phyloP scores from a whole-genome alignment of 2,888 invertebrate species.

The Patella ulyssiponensis region DNA sequence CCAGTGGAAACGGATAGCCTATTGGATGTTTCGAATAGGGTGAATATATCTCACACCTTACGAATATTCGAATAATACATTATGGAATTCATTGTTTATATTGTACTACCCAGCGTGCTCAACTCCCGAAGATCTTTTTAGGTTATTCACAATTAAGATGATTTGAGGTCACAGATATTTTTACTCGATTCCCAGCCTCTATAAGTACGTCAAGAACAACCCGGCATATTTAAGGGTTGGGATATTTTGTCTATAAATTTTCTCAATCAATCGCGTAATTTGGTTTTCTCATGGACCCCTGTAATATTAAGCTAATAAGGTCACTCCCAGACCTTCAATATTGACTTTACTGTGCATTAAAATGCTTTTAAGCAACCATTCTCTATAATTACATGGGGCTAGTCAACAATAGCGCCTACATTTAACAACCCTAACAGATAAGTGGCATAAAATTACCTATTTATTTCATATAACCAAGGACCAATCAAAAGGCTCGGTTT shows the following conservation, averaged over 20 bases:
- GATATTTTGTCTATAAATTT: neutral
- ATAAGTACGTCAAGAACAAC: no score
- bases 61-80: no score
- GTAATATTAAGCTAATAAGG: neutral
- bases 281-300: neutral
- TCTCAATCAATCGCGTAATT: neutral
- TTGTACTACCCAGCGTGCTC: no score
- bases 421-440: neutral
- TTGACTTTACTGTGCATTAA: neutral
- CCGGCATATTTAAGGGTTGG: no score
- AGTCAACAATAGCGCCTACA: neutral
- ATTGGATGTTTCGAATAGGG: no score
- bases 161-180: no score
- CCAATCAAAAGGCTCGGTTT: neutral
- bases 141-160: no score
- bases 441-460: neutral
- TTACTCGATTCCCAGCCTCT: no score
- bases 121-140: no score
- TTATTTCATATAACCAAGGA: neutral
- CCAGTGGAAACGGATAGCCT: no score
- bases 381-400: neutral
- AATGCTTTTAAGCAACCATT: neutral
- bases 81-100: no score
- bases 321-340: neutral
- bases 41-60: no score